phyloP scores from a whole-genome alignment of 2,888 invertebrate genomes.

The Idaea straminata region DNA sequence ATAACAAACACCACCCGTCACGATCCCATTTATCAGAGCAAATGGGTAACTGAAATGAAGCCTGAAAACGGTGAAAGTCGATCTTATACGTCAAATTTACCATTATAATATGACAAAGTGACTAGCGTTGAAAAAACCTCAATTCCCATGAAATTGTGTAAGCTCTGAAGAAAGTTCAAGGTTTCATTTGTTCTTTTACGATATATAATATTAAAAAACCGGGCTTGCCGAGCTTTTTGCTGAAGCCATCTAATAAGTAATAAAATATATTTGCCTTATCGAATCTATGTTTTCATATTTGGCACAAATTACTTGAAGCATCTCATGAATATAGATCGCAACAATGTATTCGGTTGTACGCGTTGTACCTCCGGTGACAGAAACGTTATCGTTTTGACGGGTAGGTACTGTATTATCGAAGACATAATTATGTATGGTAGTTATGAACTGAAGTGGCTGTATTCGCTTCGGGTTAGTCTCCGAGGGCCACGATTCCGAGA shows the following conservation, averaged over 20 bases:
- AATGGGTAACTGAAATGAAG: conserved; percentile 5
- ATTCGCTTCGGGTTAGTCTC: no score
- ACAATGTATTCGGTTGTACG: conserved; percentile 37
- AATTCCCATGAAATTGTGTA: background rate
- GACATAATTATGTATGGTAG: conserved; percentile 35
- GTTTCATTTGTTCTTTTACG: background rate
- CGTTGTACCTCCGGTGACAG: conserved; percentile 32
- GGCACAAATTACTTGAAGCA: conserved; percentile 32
- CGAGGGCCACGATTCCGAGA: no score
- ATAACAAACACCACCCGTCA: conserved; percentile 15
- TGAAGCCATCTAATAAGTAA: conserved; percentile 11
- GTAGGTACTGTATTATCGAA: conserved; percentile 27
- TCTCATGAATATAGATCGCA: conserved; percentile 48
- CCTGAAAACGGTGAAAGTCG: conserved; percentile 1
- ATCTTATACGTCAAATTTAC: background rate
- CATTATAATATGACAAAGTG: no score
- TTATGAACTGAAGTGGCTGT: conserved; percentile 11
- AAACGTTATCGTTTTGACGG: conserved; percentile 36
- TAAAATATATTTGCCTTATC: conserved; percentile 18
- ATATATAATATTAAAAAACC: background rate
- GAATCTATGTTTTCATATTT: conserved; percentile 21
- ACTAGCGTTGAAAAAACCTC: background rate
- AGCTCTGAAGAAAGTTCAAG: background rate
- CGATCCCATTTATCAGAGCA: conserved; percentile 12
- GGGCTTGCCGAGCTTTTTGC: background rate